Conservation (phyloP, 2,797 vertebrate genomes). For the Melopsittacus undulatus region DNA sequence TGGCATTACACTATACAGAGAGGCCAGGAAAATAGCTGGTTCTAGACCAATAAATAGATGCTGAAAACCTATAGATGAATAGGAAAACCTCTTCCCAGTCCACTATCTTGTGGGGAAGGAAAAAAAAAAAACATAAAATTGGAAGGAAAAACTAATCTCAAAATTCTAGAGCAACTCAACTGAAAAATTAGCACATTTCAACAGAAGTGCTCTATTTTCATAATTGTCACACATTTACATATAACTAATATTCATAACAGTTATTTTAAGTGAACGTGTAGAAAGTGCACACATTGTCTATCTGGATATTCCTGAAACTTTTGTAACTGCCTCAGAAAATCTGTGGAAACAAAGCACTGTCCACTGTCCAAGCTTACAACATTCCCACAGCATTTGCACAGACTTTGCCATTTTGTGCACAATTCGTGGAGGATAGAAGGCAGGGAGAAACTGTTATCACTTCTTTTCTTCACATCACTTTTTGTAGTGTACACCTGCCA, state of each 20-base stretch:
- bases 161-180: background rate
- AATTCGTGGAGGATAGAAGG: background rate
- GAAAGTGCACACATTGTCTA: background rate
- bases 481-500: background rate
- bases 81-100: background rate
- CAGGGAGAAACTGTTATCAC: background rate
- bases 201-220: background rate
- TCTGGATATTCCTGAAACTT: background rate
- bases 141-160: background rate
- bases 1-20: background rate
- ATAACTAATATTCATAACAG: background rate
- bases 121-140: background rate
- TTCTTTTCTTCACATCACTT: background rate
- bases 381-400: background rate
- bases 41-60: background rate
- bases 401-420: background rate
- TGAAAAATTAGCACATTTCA: background rate
- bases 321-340: background rate
- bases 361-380: background rate
- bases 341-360: background rate
- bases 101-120: background rate
- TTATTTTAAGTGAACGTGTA: background rate
- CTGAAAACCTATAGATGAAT: background rate
- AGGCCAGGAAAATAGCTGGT: background rate
- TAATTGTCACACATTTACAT: background rate